Evolutionary conservation across 2,888 invertebrate species (phyloP).

Genomic region (Unio pictorum): DNA sequence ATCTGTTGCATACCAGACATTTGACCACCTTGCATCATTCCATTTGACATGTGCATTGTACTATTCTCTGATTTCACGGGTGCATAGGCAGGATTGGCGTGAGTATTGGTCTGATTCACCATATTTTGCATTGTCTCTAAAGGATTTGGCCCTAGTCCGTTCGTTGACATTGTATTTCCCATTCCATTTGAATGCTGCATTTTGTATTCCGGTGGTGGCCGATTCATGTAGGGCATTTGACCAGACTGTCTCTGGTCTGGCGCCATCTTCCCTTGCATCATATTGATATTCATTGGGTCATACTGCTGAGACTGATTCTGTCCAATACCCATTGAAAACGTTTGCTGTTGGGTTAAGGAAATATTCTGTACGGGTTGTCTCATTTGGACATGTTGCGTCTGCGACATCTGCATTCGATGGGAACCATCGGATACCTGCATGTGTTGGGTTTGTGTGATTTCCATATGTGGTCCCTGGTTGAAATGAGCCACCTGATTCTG

Average conservation of each 20-base stretch:
- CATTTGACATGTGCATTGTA: slow-evolving; percentile 45
- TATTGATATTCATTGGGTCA: slow-evolving; percentile 17
- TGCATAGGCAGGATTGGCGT: slow-evolving; percentile 44
- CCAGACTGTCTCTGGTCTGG: slow-evolving; percentile 47
- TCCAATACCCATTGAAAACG: slow-evolving; percentile 50
- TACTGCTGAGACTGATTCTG: slow-evolving; percentile 47
- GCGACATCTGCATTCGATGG: slow-evolving; percentile 60
- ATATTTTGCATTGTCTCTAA: slow-evolving; percentile 70
- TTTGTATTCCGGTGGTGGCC: slow-evolving; percentile 90
- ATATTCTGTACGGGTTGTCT: slow-evolving; percentile 75
- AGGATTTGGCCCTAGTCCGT: slow-evolving; percentile 54
- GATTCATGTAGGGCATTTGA: slow-evolving; percentile 71
- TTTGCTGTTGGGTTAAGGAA: slow-evolving; percentile 63
- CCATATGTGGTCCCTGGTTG: slow-evolving; percentile 83
- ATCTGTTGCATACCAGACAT: slow-evolving; percentile 54
- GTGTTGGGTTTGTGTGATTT: slow-evolving; percentile 87
- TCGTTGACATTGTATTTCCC: slow-evolving; percentile 25
- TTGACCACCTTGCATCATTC: slow-evolving; percentile 51
- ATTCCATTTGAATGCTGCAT: slow-evolving; percentile 50
- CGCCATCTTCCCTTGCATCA: slow-evolving; percentile 27
- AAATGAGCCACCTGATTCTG: slow-evolving; percentile 77
- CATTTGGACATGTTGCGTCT: slow-evolving; percentile 66
- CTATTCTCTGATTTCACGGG: slow-evolving; percentile 55
- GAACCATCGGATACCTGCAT: slow-evolving; percentile 71
- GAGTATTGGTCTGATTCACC: slow-evolving; percentile 75